Percentiles rank a stretch among this genome's conserved stretches.
Conservation (phyloP, 2,113 vertebrate genomes). For the Gymnorhina tibicen region DNA sequence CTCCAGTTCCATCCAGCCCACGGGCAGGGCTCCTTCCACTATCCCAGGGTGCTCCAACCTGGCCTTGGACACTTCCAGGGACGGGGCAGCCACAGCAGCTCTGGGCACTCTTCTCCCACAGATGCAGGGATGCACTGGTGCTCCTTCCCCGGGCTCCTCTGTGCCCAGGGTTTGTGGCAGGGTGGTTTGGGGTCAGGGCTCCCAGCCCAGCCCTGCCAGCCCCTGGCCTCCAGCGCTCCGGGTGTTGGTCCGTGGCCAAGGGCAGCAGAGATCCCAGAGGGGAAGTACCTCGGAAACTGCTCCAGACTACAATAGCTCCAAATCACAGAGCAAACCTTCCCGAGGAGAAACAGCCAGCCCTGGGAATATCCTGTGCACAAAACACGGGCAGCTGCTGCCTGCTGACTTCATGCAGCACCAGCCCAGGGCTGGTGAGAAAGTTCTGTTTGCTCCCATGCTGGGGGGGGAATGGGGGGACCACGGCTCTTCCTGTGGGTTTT, state of each 20-base stretch:
- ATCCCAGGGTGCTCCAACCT: neutral
- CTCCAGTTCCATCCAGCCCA: neutral
- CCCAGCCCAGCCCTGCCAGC: neutral
- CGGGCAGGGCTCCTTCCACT: neutral
- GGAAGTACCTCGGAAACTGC: constrained; percentile 54
- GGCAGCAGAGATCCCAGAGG: constrained; percentile 43
- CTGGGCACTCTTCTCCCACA: neutral
- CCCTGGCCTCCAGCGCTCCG: neutral
- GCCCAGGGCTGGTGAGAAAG: constrained; percentile 21
- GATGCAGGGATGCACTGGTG: neutral
- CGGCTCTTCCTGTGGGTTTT: neutral
- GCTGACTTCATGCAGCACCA: neutral
- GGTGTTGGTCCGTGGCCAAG: neutral
- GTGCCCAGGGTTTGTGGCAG: neutral
- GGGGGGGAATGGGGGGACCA: neutral
- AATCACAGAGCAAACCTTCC: constrained; percentile 19
- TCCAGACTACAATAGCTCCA: constrained; percentile 59
- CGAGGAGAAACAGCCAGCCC: neutral
- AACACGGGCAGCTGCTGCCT: neutral
- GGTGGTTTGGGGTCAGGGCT: neutral
- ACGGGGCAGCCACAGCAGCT: neutral
- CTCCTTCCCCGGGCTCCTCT: neutral
- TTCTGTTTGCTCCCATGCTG: neutral
- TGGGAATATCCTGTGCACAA: constrained; percentile 63
- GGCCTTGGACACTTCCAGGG: neutral